Conservation (phyloP, 1,140 invertebrate species). For the Microvelia longipes region DNA sequence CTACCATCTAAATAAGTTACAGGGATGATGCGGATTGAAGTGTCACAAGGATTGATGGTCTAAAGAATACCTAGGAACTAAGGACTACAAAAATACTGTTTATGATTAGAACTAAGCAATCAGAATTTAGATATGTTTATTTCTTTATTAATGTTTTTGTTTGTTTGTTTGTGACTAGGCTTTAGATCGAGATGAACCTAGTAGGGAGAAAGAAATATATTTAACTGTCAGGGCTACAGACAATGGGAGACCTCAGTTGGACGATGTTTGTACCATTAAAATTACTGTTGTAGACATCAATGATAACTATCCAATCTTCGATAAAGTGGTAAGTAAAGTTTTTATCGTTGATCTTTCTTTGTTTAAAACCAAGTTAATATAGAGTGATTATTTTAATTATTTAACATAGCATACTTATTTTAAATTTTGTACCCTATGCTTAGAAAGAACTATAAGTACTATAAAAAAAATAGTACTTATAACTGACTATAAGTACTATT, state of each 20-base stretch:
- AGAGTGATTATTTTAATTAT: neutral
- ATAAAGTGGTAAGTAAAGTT: slow-evolving; percentile 48
- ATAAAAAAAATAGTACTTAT: slow-evolving; percentile 1
- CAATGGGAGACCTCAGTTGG: slow-evolving; percentile 64
- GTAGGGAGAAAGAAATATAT: slow-evolving; percentile 66
- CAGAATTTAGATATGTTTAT: too few species aligned
- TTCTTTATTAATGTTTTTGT: too few species aligned
- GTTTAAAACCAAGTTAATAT: slow-evolving; percentile 19
- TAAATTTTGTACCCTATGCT: neutral
- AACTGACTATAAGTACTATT: too few species aligned
- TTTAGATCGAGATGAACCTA: slow-evolving; percentile 73
- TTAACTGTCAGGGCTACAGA: slow-evolving; percentile 64
- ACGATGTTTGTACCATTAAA: slow-evolving; percentile 76
- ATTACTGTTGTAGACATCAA: slow-evolving; percentile 74
- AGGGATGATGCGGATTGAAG: too few species aligned
- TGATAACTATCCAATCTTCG: slow-evolving; percentile 72
- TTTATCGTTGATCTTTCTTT: too few species aligned
- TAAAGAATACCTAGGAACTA: too few species aligned
- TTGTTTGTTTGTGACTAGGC: too few species aligned
- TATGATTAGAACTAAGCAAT: too few species aligned
- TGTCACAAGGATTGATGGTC: too few species aligned
- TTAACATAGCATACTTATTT: neutral
- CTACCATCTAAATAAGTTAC: too few species aligned
- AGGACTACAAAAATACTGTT: too few species aligned
- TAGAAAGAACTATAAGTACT: too few species aligned